phyloP scores from a whole-genome alignment of 2,888 invertebrate genomes.

The Synergus japonicus region DNA sequence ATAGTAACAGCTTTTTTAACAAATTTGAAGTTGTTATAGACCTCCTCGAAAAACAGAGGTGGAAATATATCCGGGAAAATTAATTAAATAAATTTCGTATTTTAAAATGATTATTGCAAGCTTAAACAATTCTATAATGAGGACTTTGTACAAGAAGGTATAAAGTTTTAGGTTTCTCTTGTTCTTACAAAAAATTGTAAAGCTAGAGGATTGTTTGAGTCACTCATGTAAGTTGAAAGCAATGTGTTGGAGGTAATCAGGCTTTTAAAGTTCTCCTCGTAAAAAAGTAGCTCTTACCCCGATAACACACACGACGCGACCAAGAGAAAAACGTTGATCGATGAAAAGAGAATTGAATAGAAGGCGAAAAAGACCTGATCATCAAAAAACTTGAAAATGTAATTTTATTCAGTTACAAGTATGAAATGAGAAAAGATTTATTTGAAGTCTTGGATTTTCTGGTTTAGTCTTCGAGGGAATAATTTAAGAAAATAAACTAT shows the following conservation, averaged over 20 bases:
- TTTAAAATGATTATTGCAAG: too few relatives aligned
- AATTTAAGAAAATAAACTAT: too few relatives aligned
- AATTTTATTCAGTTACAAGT: background rate
- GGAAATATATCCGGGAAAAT: too few relatives aligned
- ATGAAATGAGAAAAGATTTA: background rate
- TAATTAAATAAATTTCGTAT: too few relatives aligned
- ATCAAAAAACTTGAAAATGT: background rate
- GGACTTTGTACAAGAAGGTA: too few relatives aligned
- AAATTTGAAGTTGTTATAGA: background rate
- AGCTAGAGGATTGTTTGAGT: background rate
- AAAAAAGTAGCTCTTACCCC: background rate
- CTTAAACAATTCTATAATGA: too few relatives aligned
- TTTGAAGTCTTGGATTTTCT: too few relatives aligned
- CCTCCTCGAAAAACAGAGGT: too few relatives aligned
- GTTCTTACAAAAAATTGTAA: too few relatives aligned
- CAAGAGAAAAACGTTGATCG: slow-evolving; percentile 20
- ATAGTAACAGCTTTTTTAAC: background rate
- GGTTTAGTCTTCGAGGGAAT: too few relatives aligned
- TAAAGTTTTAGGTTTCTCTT: too few relatives aligned
- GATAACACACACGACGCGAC: background rate
- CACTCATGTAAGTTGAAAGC: background rate
- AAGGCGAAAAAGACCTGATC: background rate
- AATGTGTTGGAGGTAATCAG: background rate
- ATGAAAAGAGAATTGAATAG: background rate
- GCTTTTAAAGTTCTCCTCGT: slow-evolving; percentile 27